Evolutionary conservation across 2,888 invertebrate species (phyloP).

Genomic region (Meiosimyza decipiens): DNA sequence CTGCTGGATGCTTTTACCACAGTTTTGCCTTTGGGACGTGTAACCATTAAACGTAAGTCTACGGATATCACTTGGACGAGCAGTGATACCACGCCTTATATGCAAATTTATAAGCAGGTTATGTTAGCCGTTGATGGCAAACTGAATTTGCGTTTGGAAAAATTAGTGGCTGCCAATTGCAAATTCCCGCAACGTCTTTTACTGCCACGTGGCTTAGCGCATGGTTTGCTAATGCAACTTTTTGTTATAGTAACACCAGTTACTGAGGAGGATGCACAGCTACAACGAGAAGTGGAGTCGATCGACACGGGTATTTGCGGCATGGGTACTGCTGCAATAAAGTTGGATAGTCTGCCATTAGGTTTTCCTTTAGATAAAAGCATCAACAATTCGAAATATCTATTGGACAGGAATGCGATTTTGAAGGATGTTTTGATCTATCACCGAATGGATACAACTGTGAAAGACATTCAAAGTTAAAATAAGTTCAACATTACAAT

Average conservation of each 20-base stretch:
- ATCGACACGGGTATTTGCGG: slow-evolving; percentile 36
- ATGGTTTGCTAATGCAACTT: slow-evolving; percentile 72
- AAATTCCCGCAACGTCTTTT: slow-evolving; percentile 72
- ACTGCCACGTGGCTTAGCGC: slow-evolving; percentile 72
- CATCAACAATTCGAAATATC: slow-evolving; percentile 70
- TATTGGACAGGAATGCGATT: slow-evolving; percentile 70
- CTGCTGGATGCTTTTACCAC: slow-evolving; percentile 73
- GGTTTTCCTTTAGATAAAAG: slow-evolving; percentile 79
- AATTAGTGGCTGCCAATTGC: slow-evolving; percentile 59
- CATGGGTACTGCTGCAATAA: slow-evolving; percentile 67
- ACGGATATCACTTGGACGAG: slow-evolving; percentile 59
- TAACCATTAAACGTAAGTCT: slow-evolving; percentile 51
- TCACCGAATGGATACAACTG: slow-evolving; percentile 12
- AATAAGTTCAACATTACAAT: no score
- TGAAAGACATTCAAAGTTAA: no score
- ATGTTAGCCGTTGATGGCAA: slow-evolving; percentile 53
- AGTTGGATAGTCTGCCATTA: slow-evolving; percentile 71
- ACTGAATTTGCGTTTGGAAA: slow-evolving; percentile 45
- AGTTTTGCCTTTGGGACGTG: slow-evolving; percentile 69
- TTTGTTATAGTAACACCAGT: slow-evolving; percentile 70
- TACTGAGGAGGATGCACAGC: slow-evolving; percentile 12
- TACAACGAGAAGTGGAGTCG: slow-evolving; percentile 14
- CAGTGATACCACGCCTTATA: slow-evolving; percentile 68
- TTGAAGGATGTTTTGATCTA: slow-evolving; percentile 45
- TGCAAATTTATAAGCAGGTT: slow-evolving; percentile 61